These are phyloP conservation scores for Drosophila buzzatii DNA, from an alignment of 2,888 invertebrate species.

Conservation along the genomic window DNA sequence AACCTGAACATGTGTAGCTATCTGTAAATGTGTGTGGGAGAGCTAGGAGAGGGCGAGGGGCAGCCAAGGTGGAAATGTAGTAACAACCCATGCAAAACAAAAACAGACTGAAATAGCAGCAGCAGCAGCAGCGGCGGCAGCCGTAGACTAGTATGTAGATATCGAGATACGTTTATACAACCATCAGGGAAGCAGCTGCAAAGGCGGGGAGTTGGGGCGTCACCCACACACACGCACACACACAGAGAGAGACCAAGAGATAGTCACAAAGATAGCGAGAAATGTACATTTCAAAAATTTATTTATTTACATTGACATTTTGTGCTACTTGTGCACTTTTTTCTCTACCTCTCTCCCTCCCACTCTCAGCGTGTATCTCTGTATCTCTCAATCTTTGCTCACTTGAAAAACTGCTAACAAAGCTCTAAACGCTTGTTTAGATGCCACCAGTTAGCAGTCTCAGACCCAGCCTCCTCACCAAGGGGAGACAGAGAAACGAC, in stretches of 20 bases:
- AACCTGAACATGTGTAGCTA: constrained; percentile 77
- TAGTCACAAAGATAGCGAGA: constrained; percentile 52
- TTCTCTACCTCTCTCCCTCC: background rate
- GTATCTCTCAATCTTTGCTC: constrained; percentile 24
- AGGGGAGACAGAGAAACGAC: constrained; percentile 47
- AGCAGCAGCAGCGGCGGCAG: constrained; percentile 21
- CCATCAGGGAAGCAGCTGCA: constrained; percentile 9
- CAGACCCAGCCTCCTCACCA: constrained; percentile 6
- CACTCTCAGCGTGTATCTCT: background rate
- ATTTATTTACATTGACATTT: constrained; percentile 79
- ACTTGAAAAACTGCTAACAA: constrained; percentile 75
- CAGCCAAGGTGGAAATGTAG: background rate
- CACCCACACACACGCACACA: constrained; percentile 7
- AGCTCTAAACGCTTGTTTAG: constrained; percentile 77
- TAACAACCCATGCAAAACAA: constrained; percentile 69
- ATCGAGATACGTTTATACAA: constrained; percentile 54
- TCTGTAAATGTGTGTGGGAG: constrained; percentile 52
- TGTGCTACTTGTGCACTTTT: constrained; percentile 77
- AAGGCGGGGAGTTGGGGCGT: background rate
- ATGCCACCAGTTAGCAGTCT: constrained; percentile 46
- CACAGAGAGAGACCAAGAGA: background rate
- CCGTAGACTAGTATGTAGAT: constrained; percentile 48
- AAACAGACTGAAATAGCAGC: constrained; percentile 42
- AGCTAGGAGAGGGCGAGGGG: background rate
- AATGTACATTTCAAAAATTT: constrained; percentile 75